These are phyloP conservation scores for Archivesica marissinica DNA, from an alignment of 1,140 invertebrate species.

Conservation along the genomic window DNA sequence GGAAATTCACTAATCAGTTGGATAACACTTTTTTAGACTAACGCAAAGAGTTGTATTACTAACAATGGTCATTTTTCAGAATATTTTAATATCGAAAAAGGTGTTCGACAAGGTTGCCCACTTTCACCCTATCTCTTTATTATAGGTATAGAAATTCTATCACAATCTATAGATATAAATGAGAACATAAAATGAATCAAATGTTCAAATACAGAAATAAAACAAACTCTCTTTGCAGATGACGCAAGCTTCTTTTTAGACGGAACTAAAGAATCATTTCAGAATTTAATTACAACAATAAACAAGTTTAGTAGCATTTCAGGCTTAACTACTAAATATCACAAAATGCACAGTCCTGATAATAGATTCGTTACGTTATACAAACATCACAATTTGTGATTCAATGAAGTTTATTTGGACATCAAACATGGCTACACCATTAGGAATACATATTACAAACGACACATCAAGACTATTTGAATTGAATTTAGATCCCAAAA, in stretches of 20 bases:
- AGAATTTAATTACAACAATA: too few relatives aligned
- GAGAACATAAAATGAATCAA: slow-evolving; percentile 50
- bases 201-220: slow-evolving; percentile 7
- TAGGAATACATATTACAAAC: too few relatives aligned
- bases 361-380: too few relatives aligned
- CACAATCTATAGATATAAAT: slow-evolving; percentile 18
- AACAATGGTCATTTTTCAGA: slow-evolving; percentile 24
- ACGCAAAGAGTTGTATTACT: slow-evolving; percentile 1
- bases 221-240: slow-evolving; percentile 47
- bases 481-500: too few relatives aligned
- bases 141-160: slow-evolving; percentile 44
- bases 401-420: too few relatives aligned
- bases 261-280: slow-evolving; percentile 41
- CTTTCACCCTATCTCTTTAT: slow-evolving; percentile 45
- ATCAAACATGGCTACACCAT: too few relatives aligned
- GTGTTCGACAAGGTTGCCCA: slow-evolving; percentile 45
- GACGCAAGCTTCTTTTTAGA: slow-evolving; percentile 48
- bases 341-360: too few relatives aligned
- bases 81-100: slow-evolving; percentile 31
- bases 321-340: too few relatives aligned
- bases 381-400: too few relatives aligned
- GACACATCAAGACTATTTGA: too few relatives aligned
- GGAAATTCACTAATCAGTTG: too few relatives aligned
- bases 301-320: too few relatives aligned
- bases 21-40: slow-evolving; percentile 1